Percentiles rank a stretch among this genome's conserved stretches.
These are phyloP conservation scores for Antennarius maculatus DNA, from an alignment of 2,797 vertebrate species.

Conservation along the genomic window DNA sequence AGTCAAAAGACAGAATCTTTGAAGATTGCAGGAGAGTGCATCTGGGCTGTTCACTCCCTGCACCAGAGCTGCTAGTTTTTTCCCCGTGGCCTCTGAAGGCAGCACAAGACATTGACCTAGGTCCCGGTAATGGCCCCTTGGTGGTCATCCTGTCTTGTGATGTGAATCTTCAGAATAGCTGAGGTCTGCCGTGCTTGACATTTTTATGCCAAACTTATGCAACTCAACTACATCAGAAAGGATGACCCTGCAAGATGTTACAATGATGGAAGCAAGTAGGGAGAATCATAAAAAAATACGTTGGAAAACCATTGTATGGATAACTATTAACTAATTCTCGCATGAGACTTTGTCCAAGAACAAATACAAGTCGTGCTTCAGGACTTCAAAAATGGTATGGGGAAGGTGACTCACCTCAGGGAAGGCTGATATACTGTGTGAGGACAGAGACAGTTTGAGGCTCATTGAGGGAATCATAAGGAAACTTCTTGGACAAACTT, in stretches of 20 bases:
- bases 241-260: conserved; percentile 56
- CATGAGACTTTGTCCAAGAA: conserved; percentile 24
- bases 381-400: conserved; percentile 76
- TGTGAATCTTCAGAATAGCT: conserved; percentile 62
- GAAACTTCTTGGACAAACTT: conserved; percentile 65
- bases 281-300: conserved; percentile 65
- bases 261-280: conserved; percentile 54
- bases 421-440: conserved; percentile 67
- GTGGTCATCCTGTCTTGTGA: conserved; percentile 50
- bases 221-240: conserved; percentile 48
- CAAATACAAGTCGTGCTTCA: conserved; percentile 65
- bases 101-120: conserved; percentile 64
- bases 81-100: conserved; percentile 51
- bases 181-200: conserved; percentile 57
- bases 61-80: conserved; percentile 38
- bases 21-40: conserved; percentile 52
- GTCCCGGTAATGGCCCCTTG: conserved; percentile 58
- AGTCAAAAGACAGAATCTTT: conserved; percentile 46
- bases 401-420: conserved; percentile 66
- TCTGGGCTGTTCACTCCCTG: conserved; percentile 44
- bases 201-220: conserved; percentile 72
- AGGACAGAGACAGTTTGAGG: conserved; percentile 62
- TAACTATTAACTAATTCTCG: conserved; percentile 30
- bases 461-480: conserved; percentile 50
- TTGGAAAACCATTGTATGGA: conserved; percentile 39